phyloP scores from a whole-genome alignment of 1,140 invertebrate genomes.

The Gyrodactylus bullatarudis region DNA sequence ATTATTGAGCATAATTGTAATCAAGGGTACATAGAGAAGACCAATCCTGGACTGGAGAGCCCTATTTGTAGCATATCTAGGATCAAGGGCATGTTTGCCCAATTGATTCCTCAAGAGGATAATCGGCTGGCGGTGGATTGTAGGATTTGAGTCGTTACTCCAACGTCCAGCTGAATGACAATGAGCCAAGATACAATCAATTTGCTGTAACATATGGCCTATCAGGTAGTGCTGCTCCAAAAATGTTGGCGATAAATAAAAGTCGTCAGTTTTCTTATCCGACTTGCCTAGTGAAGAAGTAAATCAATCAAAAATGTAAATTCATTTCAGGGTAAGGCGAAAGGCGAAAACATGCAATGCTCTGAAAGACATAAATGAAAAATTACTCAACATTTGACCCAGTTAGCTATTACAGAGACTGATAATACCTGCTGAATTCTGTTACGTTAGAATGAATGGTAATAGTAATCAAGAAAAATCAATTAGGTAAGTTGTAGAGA shows the following conservation, averaged over 20 bases:
- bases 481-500: too few species aligned
- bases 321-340: too few species aligned
- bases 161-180: neutral
- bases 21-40: neutral
- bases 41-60: neutral
- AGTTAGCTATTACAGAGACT: too few species aligned
- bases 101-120: neutral
- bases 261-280: slow-evolving; percentile 21
- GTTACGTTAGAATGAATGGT: too few species aligned
- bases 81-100: neutral
- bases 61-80: neutral
- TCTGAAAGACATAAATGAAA: too few species aligned
- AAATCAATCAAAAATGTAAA: neutral
- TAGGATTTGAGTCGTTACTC: neutral
- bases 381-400: too few species aligned
- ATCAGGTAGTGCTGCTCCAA: slow-evolving; percentile 55
- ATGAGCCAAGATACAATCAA: slow-evolving; percentile 14
- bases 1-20: neutral
- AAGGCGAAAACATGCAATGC: too few species aligned
- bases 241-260: slow-evolving; percentile 37
- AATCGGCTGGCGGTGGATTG: neutral
- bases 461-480: too few species aligned
- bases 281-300: neutral
- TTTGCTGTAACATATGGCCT: slow-evolving; percentile 34
- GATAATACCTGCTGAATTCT: too few species aligned